Conservation (phyloP, 2,113 vertebrate species). For the Kobus ellipsiprymnus region DNA sequence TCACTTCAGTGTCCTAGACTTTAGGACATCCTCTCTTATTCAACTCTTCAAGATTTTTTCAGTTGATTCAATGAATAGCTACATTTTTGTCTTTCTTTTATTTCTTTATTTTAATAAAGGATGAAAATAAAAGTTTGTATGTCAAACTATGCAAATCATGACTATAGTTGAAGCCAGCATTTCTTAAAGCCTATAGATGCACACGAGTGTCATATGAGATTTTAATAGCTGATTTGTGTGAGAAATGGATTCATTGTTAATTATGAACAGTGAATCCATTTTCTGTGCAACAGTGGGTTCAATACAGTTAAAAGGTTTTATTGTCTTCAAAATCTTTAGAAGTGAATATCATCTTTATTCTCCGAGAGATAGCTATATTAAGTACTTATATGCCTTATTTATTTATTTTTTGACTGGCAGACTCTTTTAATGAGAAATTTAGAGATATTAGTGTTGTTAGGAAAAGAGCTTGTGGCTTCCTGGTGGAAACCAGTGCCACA, state of each 20-base stretch:
- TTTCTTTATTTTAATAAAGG: background rate
- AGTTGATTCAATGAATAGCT: background rate
- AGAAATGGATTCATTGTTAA: background rate
- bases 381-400: background rate
- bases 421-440: background rate
- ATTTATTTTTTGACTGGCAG: background rate
- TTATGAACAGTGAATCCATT: background rate
- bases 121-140: background rate
- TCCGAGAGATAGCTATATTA: background rate
- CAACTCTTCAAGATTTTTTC: background rate
- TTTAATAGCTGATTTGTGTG: background rate
- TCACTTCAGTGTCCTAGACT: background rate
- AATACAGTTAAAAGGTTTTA: background rate
- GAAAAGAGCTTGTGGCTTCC: background rate
- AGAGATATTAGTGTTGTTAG: background rate
- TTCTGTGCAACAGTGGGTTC: background rate
- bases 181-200: background rate
- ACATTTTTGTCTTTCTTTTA: constrained; percentile 1
- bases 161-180: background rate
- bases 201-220: background rate
- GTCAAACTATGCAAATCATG: background rate
- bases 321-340: background rate
- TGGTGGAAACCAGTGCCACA: background rate
- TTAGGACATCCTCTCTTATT: background rate
- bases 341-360: background rate